Percentiles rank a stretch among this genome's conserved stretches.
phyloP scores from a whole-genome alignment of 2,888 invertebrate genomes.

The Pseudococcus jackbeardsleyi region DNA sequence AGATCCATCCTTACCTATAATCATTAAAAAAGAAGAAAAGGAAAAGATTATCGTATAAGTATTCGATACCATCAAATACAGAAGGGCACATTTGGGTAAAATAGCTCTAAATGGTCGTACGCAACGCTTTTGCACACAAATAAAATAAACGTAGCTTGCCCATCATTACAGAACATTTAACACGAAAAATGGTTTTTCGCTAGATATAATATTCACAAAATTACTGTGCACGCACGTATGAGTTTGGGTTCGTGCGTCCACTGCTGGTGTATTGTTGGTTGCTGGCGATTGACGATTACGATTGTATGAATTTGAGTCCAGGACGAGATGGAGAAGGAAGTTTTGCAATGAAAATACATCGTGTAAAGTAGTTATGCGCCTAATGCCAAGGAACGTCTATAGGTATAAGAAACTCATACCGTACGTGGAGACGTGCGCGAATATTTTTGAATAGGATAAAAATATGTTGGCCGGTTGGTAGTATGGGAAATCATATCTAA shows the following conservation, averaged over 20 bases:
- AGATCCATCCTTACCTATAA: no score
- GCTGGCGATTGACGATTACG: neutral
- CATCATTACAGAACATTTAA: conserved; percentile 36
- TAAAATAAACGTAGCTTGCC: neutral
- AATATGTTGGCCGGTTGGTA: neutral
- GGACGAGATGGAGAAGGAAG: neutral
- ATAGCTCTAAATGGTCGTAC: no score
- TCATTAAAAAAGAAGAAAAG: no score
- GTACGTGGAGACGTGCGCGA: neutral
- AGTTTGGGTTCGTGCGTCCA: neutral
- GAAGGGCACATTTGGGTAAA: no score
- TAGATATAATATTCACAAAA: conserved; percentile 2
- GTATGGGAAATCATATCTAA: conserved; percentile 7
- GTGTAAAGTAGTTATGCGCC: neutral
- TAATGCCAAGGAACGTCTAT: neutral
- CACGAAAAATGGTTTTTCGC: conserved; percentile 13
- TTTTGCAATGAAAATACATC: conserved; percentile 5
- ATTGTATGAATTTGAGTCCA: neutral
- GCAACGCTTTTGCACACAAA: neutral
- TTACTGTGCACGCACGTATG: neutral
- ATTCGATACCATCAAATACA: no score
- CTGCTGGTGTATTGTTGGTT: neutral
- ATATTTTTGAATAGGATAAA: neutral
- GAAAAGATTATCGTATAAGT: no score
- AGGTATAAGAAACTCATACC: neutral